Evolutionary conservation across 2,888 invertebrate genomes (phyloP).

Genomic region (Argynnis bischoffii): DNA sequence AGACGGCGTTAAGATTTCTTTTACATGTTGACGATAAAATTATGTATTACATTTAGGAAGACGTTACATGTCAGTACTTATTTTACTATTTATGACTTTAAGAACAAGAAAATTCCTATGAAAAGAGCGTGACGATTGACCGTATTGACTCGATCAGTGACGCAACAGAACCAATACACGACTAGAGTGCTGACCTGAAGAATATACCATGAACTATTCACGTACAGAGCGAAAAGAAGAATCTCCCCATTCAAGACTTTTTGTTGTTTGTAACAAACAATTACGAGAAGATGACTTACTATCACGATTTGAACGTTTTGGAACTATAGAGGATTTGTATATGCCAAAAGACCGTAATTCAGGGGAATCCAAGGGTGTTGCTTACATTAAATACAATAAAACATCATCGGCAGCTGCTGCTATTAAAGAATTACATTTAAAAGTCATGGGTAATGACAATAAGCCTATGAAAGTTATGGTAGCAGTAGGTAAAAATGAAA

Average conservation of each 20-base stretch:
- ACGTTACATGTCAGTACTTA: constrained; percentile 21
- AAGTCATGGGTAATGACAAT: constrained; percentile 86
- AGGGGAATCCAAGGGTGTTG: constrained; percentile 94
- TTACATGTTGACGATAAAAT: not conserved
- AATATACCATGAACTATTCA: constrained; percentile 24
- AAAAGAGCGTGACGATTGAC: constrained; percentile 42
- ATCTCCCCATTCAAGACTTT: constrained; percentile 94
- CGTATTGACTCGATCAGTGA: constrained; percentile 37
- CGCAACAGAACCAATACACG: constrained; percentile 34
- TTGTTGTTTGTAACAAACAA: constrained; percentile 92
- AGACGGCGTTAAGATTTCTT: constrained; percentile 1
- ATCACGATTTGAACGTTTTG: constrained; percentile 89
- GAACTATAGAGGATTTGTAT: constrained; percentile 93
- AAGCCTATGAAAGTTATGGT: constrained; percentile 95
- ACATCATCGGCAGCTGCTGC: constrained; percentile 96
- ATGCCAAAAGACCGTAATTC: constrained; percentile 92
- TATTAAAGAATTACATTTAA: constrained; percentile 92
- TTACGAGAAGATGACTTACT: constrained; percentile 87
- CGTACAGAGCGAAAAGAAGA: constrained; percentile 69
- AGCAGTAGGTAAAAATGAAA: constrained; percentile 82
- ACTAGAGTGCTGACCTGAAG: not conserved
- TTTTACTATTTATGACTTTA: constrained; percentile 24
- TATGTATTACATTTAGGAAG: constrained; percentile 12
- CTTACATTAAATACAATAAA: constrained; percentile 94
- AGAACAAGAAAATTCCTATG: constrained; percentile 28